These are phyloP conservation scores for Myotis lucifugus DNA, from an alignment of 2,113 vertebrate species.

Conservation along the genomic window DNA sequence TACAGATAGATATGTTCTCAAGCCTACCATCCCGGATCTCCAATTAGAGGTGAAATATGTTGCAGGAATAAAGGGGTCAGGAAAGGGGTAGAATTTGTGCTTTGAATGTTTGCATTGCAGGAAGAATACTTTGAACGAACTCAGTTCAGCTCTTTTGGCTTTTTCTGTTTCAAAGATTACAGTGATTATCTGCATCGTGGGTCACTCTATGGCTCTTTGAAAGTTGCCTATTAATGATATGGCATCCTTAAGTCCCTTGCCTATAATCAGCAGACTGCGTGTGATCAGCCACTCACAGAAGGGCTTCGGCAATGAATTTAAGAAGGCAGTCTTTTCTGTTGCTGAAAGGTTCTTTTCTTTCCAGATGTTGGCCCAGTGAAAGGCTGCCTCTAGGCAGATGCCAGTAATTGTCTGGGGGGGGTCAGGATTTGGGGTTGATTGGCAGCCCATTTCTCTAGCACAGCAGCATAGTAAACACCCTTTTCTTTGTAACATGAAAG, in stretches of 20 bases:
- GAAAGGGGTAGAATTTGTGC: neutral
- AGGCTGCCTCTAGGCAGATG: neutral
- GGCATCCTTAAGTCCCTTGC: neutral
- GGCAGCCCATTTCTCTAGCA: neutral
- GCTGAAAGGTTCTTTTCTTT: neutral
- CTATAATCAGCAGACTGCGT: neutral
- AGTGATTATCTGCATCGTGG: neutral
- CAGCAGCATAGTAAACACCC: neutral
- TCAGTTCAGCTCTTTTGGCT: neutral
- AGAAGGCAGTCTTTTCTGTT: neutral
- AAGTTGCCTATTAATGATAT: neutral
- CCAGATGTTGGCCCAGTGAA: neutral
- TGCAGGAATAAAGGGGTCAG: accelerated
- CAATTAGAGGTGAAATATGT: conserved; percentile 42
- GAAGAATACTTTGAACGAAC: neutral
- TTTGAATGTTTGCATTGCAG: neutral
- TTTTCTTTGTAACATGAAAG: neutral
- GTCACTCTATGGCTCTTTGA: neutral
- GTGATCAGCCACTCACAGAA: neutral
- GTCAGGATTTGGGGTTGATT: neutral
- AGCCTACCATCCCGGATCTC: neutral
- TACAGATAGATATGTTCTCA: neutral
- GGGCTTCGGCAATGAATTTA: neutral
- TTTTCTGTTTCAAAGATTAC: neutral
- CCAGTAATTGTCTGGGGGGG: neutral